Percentiles rank a stretch among this genome's conserved stretches.
Evolutionary conservation across 2,797 vertebrate genomes (phyloP).

Genomic region (Orestias chungarensis): DNA sequence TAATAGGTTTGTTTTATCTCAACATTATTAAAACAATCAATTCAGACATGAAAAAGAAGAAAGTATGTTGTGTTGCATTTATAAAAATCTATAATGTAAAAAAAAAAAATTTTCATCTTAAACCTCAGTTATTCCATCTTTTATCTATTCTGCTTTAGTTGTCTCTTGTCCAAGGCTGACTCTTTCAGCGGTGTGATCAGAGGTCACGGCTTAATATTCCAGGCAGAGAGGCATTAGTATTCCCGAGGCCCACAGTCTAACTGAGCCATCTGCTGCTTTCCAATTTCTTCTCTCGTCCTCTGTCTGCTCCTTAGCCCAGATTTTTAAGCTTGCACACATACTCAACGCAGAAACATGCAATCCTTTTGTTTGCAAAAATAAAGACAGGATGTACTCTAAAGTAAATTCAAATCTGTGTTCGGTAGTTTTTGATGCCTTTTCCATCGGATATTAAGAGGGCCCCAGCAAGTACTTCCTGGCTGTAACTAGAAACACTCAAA

Average conservation of each 20-base stretch:
- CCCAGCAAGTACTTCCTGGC: slow-evolving; percentile 46
- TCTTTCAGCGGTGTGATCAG: slow-evolving; percentile 49
- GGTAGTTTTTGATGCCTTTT: slow-evolving; percentile 48
- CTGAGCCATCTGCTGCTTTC: slow-evolving; percentile 64
- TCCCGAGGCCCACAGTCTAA: slow-evolving; percentile 44
- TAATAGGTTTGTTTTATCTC: background rate
- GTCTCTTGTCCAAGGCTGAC: slow-evolving; percentile 28
- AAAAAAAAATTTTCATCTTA: too few relatives aligned
- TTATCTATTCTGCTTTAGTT: slow-evolving; percentile 19
- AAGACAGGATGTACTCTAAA: slow-evolving; percentile 31
- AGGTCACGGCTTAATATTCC: slow-evolving; percentile 61
- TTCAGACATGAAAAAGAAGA: background rate
- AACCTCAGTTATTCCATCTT: slow-evolving; percentile 12
- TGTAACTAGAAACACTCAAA: slow-evolving; percentile 51
- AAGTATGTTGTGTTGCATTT: background rate
- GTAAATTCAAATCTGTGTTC: slow-evolving; percentile 58
- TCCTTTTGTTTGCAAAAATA: slow-evolving; percentile 42
- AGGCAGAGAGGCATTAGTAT: slow-evolving; percentile 62
- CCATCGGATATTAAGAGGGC: slow-evolving; percentile 40
- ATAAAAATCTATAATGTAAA: background rate
- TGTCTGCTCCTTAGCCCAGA: slow-evolving; percentile 24
- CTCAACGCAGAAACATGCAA: slow-evolving; percentile 15
- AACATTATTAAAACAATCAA: background rate
- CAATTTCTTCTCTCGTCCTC: slow-evolving; percentile 31
- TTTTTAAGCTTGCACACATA: slow-evolving; percentile 18